Conservation (phyloP, 2,113 vertebrate genomes). For the Caranx ignobilis region DNA sequence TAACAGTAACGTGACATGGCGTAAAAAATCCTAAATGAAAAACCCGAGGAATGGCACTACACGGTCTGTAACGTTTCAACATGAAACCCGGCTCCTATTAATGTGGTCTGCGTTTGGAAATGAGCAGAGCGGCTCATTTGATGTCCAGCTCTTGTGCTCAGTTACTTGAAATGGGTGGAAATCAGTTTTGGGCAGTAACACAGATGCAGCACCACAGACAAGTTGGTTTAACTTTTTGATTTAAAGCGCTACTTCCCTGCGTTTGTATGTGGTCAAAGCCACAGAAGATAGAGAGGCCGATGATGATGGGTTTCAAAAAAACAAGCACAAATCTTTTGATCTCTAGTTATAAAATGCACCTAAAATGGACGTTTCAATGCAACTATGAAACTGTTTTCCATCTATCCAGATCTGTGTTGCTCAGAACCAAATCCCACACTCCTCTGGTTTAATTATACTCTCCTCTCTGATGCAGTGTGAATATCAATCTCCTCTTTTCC, state of each 20-base stretch:
- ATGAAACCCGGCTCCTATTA: slow-evolving; percentile 48
- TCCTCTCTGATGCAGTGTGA: slow-evolving; percentile 50
- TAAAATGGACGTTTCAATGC: background rate
- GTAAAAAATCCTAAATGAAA: slow-evolving; percentile 60
- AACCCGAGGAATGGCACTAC: slow-evolving; percentile 24
- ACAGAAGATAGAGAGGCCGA: background rate
- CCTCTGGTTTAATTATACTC: slow-evolving; percentile 62
- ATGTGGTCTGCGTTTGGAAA: slow-evolving; percentile 57
- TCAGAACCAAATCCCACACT: slow-evolving; percentile 19
- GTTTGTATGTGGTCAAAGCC: background rate
- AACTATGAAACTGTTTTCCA: background rate
- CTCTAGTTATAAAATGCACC: background rate
- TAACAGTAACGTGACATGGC: slow-evolving; percentile 62
- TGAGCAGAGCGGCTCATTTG: slow-evolving; percentile 29
- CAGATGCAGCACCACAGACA: slow-evolving; percentile 12
- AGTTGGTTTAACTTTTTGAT: slow-evolving; percentile 33
- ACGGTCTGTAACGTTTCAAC: slow-evolving; percentile 38
- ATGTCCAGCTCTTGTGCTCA: slow-evolving; percentile 9
- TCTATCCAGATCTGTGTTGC: background rate
- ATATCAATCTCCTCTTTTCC: slow-evolving; percentile 60
- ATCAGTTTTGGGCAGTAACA: slow-evolving; percentile 41
- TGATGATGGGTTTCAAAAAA: slow-evolving; percentile 27
- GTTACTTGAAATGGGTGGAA: slow-evolving; percentile 35
- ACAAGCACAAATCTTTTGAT: background rate
- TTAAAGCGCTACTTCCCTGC: background rate